A percentile compares a stretch with the other conserved stretches of the same genome.
phyloP scores from a whole-genome alignment of 2,888 invertebrate genomes.

The Chorisops tibialis region DNA sequence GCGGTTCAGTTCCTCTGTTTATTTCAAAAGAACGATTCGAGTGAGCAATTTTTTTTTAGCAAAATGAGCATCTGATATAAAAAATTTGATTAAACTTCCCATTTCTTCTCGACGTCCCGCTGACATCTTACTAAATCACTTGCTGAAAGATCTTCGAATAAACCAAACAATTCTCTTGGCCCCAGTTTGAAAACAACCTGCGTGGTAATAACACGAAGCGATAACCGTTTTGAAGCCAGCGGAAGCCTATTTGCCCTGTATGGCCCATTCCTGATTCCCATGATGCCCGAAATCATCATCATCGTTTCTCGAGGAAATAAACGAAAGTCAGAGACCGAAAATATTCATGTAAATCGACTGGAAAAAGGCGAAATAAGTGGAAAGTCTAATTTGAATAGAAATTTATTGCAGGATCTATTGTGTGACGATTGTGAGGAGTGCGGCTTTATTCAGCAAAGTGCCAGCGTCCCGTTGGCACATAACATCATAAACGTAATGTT shows the following conservation, averaged over 20 bases:
- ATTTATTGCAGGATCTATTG: conserved; percentile 12
- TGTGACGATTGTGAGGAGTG: neutral
- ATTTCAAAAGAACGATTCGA: too few relatives aligned
- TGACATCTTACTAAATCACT: conserved; percentile 1
- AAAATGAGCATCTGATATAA: too few relatives aligned
- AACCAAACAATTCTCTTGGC: conserved; percentile 7
- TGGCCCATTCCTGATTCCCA: neutral
- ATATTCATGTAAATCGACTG: conserved; percentile 23
- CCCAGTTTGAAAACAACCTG: conserved; percentile 6
- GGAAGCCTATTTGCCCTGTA: neutral
- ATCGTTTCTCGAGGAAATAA: neutral
- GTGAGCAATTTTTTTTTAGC: too few relatives aligned
- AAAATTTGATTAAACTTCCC: conserved; percentile 17
- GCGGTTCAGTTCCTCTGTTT: too few relatives aligned
- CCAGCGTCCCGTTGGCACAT: neutral
- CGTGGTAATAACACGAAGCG: conserved; percentile 15
- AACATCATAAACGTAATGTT: neutral
- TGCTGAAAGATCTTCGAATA: neutral
- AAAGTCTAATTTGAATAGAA: conserved; percentile 20
- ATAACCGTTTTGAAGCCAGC: conserved; percentile 11
- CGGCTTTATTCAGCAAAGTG: conserved; percentile 2
- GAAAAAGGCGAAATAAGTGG: conserved; percentile 23
- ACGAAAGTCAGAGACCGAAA: neutral
- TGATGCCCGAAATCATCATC: neutral
- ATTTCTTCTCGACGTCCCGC: neutral